A percentile compares a stretch with the other conserved stretches of the same genome.
These are phyloP conservation scores for Lissocephala sabroskyi DNA, from an alignment of 2,888 invertebrate species.

Conservation along the genomic window DNA sequence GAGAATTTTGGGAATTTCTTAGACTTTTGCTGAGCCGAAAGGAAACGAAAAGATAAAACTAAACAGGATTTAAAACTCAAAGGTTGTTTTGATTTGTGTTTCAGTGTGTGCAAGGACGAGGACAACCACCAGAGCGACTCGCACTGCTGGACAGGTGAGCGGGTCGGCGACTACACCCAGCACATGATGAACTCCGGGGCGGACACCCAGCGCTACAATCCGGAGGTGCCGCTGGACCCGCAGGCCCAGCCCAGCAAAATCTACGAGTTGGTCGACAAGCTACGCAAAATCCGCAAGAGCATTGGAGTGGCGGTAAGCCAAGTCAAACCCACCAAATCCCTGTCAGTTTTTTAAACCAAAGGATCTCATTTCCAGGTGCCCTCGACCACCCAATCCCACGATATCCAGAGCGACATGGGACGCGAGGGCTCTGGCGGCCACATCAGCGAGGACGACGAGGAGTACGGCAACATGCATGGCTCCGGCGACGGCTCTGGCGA, in stretches of 20 bases:
- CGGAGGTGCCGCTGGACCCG: conserved; percentile 70
- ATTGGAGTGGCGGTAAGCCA: conserved; percentile 69
- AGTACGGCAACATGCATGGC: conserved; percentile 61
- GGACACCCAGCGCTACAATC: conserved; percentile 72
- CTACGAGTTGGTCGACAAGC: conserved; percentile 70
- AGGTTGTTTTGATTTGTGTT: too few species aligned
- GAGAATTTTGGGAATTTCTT: too few species aligned
- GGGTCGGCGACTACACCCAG: conserved; percentile 70
- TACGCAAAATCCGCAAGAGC: conserved; percentile 70
- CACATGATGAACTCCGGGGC: conserved; percentile 66
- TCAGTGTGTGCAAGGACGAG: conserved; percentile 71
- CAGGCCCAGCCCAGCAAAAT: conserved; percentile 63
- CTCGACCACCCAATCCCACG: conserved; percentile 61
- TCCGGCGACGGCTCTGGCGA: conserved; percentile 71
- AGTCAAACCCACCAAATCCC: not conserved
- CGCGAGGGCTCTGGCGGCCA: conserved; percentile 69
- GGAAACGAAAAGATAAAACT: too few species aligned
- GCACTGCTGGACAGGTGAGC: conserved; percentile 72
- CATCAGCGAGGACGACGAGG: conserved; percentile 68
- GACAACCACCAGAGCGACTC: conserved; percentile 68
- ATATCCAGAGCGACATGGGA: conserved; percentile 72
- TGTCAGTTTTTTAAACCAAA: too few species aligned
- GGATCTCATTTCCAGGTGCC: conserved; percentile 53
- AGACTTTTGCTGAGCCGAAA: too few species aligned
- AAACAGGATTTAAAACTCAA: too few species aligned